phyloP scores from a whole-genome alignment of 2,797 vertebrate species.

The Okamejei kenojei region DNA sequence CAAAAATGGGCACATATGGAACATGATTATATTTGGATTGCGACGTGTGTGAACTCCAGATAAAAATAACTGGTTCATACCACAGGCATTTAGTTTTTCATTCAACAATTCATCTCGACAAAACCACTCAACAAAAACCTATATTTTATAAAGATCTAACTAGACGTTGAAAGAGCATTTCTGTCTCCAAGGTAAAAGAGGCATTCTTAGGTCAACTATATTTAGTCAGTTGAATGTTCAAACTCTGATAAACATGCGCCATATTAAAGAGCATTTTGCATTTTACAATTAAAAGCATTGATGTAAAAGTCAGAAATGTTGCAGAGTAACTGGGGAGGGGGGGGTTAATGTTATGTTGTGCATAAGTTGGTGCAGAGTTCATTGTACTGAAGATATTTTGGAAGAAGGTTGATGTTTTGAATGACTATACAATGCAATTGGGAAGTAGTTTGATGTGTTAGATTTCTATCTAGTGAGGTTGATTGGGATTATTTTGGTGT shows the following conservation, averaged over 20 bases:
- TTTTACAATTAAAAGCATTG: background rate
- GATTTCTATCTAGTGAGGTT: background rate
- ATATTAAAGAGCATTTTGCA: background rate
- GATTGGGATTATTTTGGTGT: background rate
- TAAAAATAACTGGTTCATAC: conserved; percentile 23
- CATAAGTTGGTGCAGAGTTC: background rate
- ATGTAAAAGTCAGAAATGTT: background rate
- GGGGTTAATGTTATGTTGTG: background rate
- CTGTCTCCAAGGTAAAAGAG: conserved; percentile 3
- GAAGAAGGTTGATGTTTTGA: background rate
- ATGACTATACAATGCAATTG: background rate
- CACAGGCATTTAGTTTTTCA: conserved; percentile 30
- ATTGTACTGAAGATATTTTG: background rate
- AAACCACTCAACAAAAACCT: conserved; percentile 22
- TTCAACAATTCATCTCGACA: conserved; percentile 25
- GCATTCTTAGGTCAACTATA: conserved; percentile 25
- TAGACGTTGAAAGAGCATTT: background rate
- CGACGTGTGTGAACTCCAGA: conserved; percentile 17
- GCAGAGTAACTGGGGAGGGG: background rate
- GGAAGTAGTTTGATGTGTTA: background rate
- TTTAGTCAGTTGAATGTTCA: conserved; percentile 13
- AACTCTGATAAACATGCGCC: conserved; percentile 5
- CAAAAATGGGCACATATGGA: background rate
- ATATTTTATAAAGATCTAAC: conserved; percentile 8
- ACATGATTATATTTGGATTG: conserved; percentile 8